Evolutionary conservation across 2,797 vertebrate genomes (phyloP).

Genomic region (Squalus acanthias): DNA sequence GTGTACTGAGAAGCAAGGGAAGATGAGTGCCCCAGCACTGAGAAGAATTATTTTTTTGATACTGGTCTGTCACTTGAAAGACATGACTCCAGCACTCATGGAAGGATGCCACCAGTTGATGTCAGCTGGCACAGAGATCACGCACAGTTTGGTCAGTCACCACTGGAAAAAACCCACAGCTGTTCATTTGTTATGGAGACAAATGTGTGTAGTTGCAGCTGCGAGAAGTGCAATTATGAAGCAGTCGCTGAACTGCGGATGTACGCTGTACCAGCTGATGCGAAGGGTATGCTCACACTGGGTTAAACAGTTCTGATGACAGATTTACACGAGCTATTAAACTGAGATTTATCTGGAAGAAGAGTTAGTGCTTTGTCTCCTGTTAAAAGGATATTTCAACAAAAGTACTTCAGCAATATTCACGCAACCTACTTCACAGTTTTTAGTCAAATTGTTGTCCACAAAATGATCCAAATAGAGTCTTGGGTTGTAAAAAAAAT

Average conservation of each 20-base stretch:
- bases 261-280: slow-evolving; percentile 36
- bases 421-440: neutral
- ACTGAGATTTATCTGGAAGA: slow-evolving; percentile 26
- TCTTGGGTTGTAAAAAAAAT: neutral
- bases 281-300: slow-evolving; percentile 22
- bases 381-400: neutral
- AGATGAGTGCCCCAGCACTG: neutral
- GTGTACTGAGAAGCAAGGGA: neutral
- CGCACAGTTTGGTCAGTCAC: neutral
- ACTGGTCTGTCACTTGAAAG: neutral
- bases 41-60: neutral
- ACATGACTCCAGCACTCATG: neutral
- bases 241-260: slow-evolving; percentile 27
- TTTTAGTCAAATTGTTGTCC: neutral
- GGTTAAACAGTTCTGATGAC: slow-evolving; percentile 34
- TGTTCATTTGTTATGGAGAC: slow-evolving; percentile 40
- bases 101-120: neutral
- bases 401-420: neutral
- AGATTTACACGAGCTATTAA: slow-evolving; percentile 20
- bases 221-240: slow-evolving; percentile 37
- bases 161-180: slow-evolving; percentile 25
- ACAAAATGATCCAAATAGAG: neutral
- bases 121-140: slow-evolving; percentile 35
- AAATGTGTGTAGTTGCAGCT: slow-evolving; percentile 31
- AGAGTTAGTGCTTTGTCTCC: neutral